These are phyloP conservation scores for Theodoxus fluviatilis DNA, from an alignment of 2,888 invertebrate genomes.

Conservation along the genomic window DNA sequence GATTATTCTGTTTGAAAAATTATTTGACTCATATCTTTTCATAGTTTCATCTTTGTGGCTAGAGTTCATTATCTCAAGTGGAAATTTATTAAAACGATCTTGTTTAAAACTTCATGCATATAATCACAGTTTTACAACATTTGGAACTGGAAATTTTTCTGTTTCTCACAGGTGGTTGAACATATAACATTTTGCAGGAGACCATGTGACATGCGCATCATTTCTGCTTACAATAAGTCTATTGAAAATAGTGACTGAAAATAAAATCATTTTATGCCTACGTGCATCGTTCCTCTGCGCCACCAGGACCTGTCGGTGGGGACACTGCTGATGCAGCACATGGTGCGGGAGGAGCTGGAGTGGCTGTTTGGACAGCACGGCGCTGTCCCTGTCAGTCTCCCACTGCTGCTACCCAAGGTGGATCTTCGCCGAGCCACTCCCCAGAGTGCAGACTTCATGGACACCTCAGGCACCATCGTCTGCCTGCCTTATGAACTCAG, in stretches of 20 bases:
- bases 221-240: not conserved
- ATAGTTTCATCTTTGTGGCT: too few relatives aligned
- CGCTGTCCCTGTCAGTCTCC: conserved; percentile 80
- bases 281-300: conserved; percentile 12
- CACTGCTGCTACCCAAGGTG: conserved; percentile 77
- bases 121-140: too few relatives aligned
- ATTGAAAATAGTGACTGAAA: not conserved
- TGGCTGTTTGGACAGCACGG: conserved; percentile 69
- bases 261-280: not conserved
- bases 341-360: conserved; percentile 65
- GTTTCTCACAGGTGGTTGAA: too few relatives aligned
- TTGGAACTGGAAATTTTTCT: not conserved
- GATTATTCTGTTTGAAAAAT: too few relatives aligned
- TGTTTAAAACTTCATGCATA: too few relatives aligned
- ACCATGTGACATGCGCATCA: not conserved
- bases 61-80: too few relatives aligned
- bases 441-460: conserved; percentile 80
- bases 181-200: too few relatives aligned
- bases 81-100: too few relatives aligned
- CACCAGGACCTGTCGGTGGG: conserved; percentile 45
- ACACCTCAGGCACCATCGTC: conserved; percentile 83
- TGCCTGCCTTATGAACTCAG: conserved; percentile 82
- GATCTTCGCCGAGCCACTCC: conserved; percentile 48
- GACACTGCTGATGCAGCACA: conserved; percentile 68
- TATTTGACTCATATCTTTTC: too few relatives aligned